Evolutionary conservation across 2,888 invertebrate species (phyloP), one percentile per base, ranked within the genome.

Genomic region (Diaperis boleti): DNA sequence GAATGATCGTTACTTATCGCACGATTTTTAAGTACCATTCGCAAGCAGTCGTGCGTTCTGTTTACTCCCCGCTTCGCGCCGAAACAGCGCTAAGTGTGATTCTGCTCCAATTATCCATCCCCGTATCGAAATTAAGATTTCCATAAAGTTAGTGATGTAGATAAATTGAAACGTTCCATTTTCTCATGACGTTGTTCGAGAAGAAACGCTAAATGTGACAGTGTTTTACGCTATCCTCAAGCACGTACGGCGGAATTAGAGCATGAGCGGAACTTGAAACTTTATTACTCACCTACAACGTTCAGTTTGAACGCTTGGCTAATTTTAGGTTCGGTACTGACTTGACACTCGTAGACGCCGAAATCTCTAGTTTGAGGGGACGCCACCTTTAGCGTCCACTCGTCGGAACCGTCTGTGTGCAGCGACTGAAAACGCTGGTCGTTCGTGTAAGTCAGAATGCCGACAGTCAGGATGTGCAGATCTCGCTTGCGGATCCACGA

Each of bases 401-500:
- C 89, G 72, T 90, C 89, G 41, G 88, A 88, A 63, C 89, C 89
- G 76, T 89, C 89, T 42, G 87, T 85, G 80, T 90, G 90, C 31
- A 89, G 82, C 41, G 89, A 87, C 77, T 89, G 87, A 75, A 89
- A 90, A 65, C 90, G 84, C 77, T 89, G 89, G 80, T 90, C 90
- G 75, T 89, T 89, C 22, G 90, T 90, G 76, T 90, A 90, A 45
- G 90, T 89, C 80, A 89, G 83, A 69, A 89, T 87, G 54, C 89
- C 89, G 14, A 89, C 89, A 11, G 90, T 90, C 44, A 90, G 82
- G 69, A 90, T 88, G 84, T 93, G 93, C 33, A 93, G 84, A 78
- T 94, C 93, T 8, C 92, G 85, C 76, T 93, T 92, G 6, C 94
- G 85, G 71, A 93, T 93, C 93, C 93, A 93, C 7, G 93, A 93